Conservation (phyloP, 92 coral and sea anemone species). For the Phenganax stokvisi region DNA sequence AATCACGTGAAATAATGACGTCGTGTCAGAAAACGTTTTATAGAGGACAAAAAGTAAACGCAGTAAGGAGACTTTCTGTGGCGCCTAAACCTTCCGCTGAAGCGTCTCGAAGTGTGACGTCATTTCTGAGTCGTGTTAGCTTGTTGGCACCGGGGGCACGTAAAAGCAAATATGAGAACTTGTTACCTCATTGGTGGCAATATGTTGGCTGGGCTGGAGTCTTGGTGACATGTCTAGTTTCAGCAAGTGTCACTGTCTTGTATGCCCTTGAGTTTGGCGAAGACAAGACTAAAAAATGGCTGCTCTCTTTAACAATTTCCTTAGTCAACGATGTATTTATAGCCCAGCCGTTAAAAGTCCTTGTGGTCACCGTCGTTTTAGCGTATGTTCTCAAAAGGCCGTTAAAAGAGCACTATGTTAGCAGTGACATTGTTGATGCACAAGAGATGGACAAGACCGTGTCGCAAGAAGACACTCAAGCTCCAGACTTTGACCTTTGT, state of each 20-base stretch:
- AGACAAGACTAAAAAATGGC: slow-evolving; percentile 80
- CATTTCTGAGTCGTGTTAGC: not conserved
- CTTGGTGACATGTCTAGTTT: slow-evolving; percentile 53
- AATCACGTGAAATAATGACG: not conserved
- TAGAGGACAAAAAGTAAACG: not conserved
- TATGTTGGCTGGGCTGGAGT: slow-evolving; percentile 80
- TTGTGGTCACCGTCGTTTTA: slow-evolving; percentile 60
- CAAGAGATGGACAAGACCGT: slow-evolving; percentile 24
- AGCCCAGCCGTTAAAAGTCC: slow-evolving; percentile 79
- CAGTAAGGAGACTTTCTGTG: not conserved
- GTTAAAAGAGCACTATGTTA: slow-evolving; percentile 16
- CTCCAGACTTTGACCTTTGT: slow-evolving; percentile 36
- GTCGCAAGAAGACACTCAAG: slow-evolving; percentile 5
- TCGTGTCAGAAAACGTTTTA: not conserved
- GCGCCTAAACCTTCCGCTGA: not conserved
- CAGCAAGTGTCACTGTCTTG: slow-evolving; percentile 63
- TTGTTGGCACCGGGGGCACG: not conserved
- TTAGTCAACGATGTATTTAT: slow-evolving; percentile 82
- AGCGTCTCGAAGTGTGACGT: not conserved
- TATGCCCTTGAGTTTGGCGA: slow-evolving; percentile 82
- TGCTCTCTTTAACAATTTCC: slow-evolving; percentile 75
- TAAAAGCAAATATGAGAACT: not conserved
- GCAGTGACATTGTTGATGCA: slow-evolving; percentile 14
- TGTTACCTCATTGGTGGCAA: slow-evolving; percentile 76
- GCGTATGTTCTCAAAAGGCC: slow-evolving; percentile 79